These are phyloP conservation scores for Aquatica leii DNA, from an alignment of 2,888 invertebrate species.

Conservation along the genomic window DNA sequence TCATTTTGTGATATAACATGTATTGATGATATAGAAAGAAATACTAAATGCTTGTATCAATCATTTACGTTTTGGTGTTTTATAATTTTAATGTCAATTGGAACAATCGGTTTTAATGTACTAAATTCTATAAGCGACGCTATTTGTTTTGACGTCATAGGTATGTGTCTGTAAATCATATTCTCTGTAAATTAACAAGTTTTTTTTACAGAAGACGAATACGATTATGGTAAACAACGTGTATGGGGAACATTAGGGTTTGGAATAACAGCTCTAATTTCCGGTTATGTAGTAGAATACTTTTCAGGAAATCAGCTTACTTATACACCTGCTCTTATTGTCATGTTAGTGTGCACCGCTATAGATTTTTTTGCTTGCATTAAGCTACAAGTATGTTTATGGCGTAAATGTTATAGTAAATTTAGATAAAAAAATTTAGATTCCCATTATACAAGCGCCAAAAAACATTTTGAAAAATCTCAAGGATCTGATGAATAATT, in stretches of 20 bases:
- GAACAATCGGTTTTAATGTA: conserved; percentile 84
- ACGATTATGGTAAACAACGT: conserved; percentile 79
- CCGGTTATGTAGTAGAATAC: conserved; percentile 75
- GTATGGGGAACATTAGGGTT: conserved; percentile 87
- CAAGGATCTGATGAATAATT: conserved; percentile 67
- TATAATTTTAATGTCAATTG: conserved; percentile 74
- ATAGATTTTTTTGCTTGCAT: conserved; percentile 74
- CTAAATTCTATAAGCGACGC: conserved; percentile 89
- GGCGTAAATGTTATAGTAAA: conserved; percentile 6
- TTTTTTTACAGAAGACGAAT: conserved; percentile 67
- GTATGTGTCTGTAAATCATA: conserved; percentile 61
- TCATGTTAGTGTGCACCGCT: conserved; percentile 70
- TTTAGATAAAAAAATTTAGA: conserved; percentile 58
- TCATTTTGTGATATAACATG: conserved; percentile 47
- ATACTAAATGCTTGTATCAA: conserved; percentile 63
- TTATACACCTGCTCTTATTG: conserved; percentile 76
- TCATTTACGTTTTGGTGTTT: conserved; percentile 77
- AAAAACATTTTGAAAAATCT: conserved; percentile 75
- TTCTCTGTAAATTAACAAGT: background rate
- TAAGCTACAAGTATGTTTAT: conserved; percentile 64
- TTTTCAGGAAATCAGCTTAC: conserved; percentile 67
- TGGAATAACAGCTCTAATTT: conserved; percentile 74
- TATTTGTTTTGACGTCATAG: conserved; percentile 87
- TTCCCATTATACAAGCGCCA: conserved; percentile 74
- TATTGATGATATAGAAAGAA: conserved; percentile 49